Evolutionary conservation across 2,113 vertebrate species (phyloP), one percentile per base, ranked within the genome.

Genomic region (Progne subis): DNA sequence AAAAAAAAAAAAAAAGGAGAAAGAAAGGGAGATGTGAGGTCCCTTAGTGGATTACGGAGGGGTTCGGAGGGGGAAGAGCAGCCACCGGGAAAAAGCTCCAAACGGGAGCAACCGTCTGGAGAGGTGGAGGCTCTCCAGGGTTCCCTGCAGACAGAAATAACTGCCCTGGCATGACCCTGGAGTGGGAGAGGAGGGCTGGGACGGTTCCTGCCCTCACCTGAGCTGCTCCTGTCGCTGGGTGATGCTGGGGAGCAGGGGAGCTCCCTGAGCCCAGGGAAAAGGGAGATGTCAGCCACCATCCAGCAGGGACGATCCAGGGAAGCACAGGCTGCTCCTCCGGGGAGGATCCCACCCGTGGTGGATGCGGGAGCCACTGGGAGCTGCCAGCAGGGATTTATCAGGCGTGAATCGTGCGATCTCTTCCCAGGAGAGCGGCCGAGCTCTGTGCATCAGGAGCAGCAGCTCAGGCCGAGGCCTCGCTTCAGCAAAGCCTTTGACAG

Each of bases 21-120:
- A 97, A 92, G 96, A 92, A 57, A 92, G 81, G 23, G 41, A 87
- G 97, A 91, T 92, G 95, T 24, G 72, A 95, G 87, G 86, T 89
- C 93, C 93, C 90, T 96, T 89, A 89, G 95, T 80, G 41, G 93
- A 96, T 96, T 96, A 95, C 0, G 6, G 34, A 96, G 79, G 47
- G 81, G 82, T 97, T 90, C 5, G 50, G 53, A 44, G 43, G 43
- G 90, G 90, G 92, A 94, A 92, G 32, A 1, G 59, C 56, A 53
- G 56, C 37, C 28, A 75, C 81, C 32, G 57, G 91, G 85, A 61
- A 47, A 72, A 17, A 88, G 49, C 28, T 96, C 92, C 74, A 2
- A 87, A 88, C 70, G 95, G 95, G 37, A 69, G 80, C 57, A 65
- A 71, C 78, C 60, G 50, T 37, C 78, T 44, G 21, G 75, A 93